phyloP scores from a whole-genome alignment of 2,797 vertebrate genomes.

The Delichon dasypus region DNA sequence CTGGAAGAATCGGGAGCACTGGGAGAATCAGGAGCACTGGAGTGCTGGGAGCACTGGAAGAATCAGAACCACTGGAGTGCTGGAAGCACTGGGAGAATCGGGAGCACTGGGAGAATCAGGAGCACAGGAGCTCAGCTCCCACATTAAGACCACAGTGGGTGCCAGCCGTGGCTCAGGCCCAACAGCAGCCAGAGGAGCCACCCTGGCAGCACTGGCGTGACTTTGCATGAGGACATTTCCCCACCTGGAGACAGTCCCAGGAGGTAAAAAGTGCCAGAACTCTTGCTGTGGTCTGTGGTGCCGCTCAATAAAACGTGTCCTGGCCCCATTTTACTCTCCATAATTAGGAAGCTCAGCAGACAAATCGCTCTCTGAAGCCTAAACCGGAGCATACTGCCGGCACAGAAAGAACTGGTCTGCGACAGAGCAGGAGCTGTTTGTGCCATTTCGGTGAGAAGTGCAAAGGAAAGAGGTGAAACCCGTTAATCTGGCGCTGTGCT shows the following conservation, averaged over 20 bases:
- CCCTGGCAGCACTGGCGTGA: background rate
- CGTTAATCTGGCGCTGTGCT: background rate
- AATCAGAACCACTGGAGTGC: background rate
- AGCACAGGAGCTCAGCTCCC: background rate
- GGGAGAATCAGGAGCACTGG: no score
- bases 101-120: rapidly evolving
- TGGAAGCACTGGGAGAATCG: background rate
- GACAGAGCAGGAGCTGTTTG: background rate
- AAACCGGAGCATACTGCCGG: background rate
- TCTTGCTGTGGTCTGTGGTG: background rate
- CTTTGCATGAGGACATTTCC: background rate
- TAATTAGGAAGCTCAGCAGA: constrained; percentile 16
- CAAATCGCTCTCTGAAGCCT: background rate
- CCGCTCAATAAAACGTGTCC: background rate
- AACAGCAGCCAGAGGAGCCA: rapidly evolving
- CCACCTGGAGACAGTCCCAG: background rate
- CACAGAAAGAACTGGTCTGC: background rate
- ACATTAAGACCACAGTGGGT: rapidly evolving
- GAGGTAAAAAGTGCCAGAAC: background rate
- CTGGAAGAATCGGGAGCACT: no score
- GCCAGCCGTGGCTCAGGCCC: background rate
- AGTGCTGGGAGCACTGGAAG: background rate
- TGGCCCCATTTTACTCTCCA: background rate
- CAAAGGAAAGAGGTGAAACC: background rate
- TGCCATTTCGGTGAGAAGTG: background rate